These are phyloP conservation scores for Biston betularia DNA, from an alignment of 2,888 invertebrate genomes.

Conservation along the genomic window DNA sequence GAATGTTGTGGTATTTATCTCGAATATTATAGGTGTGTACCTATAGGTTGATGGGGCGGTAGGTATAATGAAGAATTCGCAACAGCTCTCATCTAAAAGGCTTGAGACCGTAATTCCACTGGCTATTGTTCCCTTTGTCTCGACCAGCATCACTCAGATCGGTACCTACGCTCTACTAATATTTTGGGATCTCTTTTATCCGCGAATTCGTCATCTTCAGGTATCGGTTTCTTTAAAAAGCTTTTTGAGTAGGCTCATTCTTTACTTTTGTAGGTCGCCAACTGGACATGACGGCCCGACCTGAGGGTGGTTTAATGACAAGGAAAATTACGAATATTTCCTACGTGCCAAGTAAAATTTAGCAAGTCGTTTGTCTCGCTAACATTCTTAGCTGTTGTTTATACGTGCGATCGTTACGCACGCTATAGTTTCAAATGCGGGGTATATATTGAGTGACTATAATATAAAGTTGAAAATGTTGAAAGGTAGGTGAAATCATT, in stretches of 20 bases:
- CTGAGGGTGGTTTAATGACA: slow-evolving; percentile 38
- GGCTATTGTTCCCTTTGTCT: slow-evolving; percentile 71
- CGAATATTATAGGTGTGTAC: slow-evolving; percentile 43
- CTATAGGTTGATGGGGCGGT: slow-evolving; percentile 49
- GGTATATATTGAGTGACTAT: slow-evolving; percentile 35
- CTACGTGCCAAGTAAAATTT: slow-evolving; percentile 30
- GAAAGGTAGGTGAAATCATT: slow-evolving; percentile 81
- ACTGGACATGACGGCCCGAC: slow-evolving; percentile 44
- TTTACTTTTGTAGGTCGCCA: slow-evolving; percentile 44
- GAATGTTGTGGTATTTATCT: slow-evolving; percentile 1
- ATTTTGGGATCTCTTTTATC: slow-evolving; percentile 50
- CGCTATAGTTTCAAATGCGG: slow-evolving; percentile 21
- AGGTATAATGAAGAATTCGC: slow-evolving; percentile 62
- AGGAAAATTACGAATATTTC: slow-evolving; percentile 36
- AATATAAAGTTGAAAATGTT: slow-evolving; percentile 70
- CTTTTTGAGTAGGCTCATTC: slow-evolving; percentile 44
- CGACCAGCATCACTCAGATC: slow-evolving; percentile 52
- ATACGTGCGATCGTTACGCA: slow-evolving; percentile 10
- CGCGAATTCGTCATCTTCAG: slow-evolving; percentile 49
- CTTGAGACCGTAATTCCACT: slow-evolving; percentile 65
- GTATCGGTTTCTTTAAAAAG: slow-evolving; percentile 49
- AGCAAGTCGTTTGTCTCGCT: slow-evolving; percentile 8
- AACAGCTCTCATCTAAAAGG: slow-evolving; percentile 60
- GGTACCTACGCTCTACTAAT: slow-evolving; percentile 52
- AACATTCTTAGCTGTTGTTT: background rate